Conservation (phyloP, 2,888 invertebrate genomes). For the Tribolium freemani region DNA sequence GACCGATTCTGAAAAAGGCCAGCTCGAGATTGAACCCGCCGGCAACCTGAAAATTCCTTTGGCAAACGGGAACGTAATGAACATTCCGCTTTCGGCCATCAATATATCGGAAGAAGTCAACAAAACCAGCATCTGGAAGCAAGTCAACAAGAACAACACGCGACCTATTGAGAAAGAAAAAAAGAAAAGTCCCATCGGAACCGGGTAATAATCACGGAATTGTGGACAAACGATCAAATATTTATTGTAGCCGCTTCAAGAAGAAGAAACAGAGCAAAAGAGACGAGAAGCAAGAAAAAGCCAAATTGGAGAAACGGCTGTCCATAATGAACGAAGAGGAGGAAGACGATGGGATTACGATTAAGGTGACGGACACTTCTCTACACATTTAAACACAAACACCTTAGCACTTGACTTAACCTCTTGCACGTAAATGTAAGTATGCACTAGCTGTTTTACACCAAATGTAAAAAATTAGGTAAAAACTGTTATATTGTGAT, state of each 20-base stretch:
- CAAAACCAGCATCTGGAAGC: constrained; percentile 94
- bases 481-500: background rate
- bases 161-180: constrained; percentile 63
- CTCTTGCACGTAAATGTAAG: constrained; percentile 41
- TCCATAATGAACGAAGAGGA: constrained; percentile 92
- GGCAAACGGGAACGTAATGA: constrained; percentile 91
- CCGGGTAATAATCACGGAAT: constrained; percentile 50
- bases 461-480: background rate
- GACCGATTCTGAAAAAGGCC: constrained; percentile 43
- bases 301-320: constrained; percentile 73
- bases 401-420: constrained; percentile 25
- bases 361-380: constrained; percentile 72
- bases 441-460: constrained; percentile 31
- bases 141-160: constrained; percentile 81
- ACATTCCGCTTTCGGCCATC: constrained; percentile 86
- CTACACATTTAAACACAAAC: constrained; percentile 57
- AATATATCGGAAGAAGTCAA: constrained; percentile 96
- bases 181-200: constrained; percentile 63
- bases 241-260: constrained; percentile 67
- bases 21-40: constrained; percentile 50
- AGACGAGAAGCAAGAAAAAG: constrained; percentile 71
- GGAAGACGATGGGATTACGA: constrained; percentile 80
- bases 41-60: constrained; percentile 87
- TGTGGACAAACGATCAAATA: background rate
- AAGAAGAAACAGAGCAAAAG: constrained; percentile 81